phyloP scores from a whole-genome alignment of 2,888 invertebrate genomes.

The Pammene fasciana region DNA sequence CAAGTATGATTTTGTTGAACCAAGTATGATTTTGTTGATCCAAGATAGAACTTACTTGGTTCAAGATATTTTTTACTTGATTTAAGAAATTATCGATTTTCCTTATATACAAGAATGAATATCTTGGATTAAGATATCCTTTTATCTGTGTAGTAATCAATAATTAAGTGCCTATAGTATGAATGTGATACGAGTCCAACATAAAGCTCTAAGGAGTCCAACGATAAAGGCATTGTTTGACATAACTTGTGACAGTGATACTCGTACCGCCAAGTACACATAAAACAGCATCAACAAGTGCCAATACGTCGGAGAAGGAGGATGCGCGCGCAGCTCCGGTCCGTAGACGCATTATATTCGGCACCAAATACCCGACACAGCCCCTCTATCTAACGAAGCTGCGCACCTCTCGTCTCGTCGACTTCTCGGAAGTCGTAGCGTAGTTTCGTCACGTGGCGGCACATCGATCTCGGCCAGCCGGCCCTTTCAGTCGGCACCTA shows the following conservation, averaged over 20 bases:
- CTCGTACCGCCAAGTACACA: constrained; percentile 17
- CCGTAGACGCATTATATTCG: constrained; percentile 43
- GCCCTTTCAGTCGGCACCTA: constrained; percentile 22
- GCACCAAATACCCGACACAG: constrained; percentile 2
- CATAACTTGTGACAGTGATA: constrained; percentile 4
- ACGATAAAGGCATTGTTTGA: constrained; percentile 16
- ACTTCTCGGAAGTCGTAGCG: constrained; percentile 24
- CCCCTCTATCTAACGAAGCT: constrained; percentile 25
- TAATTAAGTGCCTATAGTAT: neutral
- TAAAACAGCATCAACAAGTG: constrained; percentile 57
- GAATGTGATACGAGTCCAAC: neutral
- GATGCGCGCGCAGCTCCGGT: constrained; percentile 58
- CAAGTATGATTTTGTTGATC: no score
- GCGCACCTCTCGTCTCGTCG: constrained; percentile 32
- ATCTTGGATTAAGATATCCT: no score
- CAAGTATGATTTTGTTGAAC: no score
- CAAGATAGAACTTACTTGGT: no score
- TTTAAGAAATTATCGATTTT: no score
- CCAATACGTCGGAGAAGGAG: constrained; percentile 44
- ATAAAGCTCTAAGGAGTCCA: no score
- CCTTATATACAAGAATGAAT: no score
- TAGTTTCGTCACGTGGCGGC: constrained; percentile 35
- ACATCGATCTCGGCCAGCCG: constrained; percentile 30
- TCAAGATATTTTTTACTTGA: no score
- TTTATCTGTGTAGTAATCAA: constrained; percentile 6